Evolutionary conservation across 2,797 vertebrate species (phyloP).

Genomic region (Cercopithecus diana): DNA sequence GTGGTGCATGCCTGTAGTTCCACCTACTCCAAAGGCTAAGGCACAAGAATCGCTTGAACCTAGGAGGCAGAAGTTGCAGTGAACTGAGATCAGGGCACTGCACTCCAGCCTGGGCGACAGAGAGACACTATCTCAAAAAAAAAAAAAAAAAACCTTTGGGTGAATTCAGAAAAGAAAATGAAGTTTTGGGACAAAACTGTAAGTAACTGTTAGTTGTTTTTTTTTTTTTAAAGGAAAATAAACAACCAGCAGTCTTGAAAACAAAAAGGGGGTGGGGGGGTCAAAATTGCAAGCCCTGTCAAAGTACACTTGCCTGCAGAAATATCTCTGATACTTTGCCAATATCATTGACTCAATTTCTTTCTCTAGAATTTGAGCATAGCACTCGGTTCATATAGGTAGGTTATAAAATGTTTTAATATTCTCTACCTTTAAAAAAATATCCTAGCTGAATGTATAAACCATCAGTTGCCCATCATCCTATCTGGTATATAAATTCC

Average conservation of each 20-base stretch:
- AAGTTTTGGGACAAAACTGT: background rate
- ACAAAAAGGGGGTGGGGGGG: too few species aligned
- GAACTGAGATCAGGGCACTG: background rate
- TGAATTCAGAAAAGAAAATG: slow-evolving; percentile 24
- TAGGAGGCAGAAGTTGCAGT: background rate
- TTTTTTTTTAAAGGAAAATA: background rate
- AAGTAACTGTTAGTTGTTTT: background rate
- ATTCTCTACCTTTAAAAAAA: background rate
- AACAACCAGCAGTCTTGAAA: background rate
- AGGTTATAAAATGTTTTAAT: background rate
- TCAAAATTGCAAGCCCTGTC: background rate
- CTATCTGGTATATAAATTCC: background rate
- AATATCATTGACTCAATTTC: background rate
- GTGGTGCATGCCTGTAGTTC: background rate
- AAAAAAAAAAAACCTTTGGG: background rate
- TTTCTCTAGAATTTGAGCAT: background rate
- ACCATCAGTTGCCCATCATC: background rate
- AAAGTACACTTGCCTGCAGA: background rate
- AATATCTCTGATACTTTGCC: background rate
- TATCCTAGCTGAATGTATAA: background rate
- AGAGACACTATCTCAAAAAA: fast-evolving
- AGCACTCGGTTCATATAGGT: background rate
- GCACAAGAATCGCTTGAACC: background rate
- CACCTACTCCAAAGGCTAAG: background rate
- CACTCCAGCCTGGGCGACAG: background rate